phyloP scores from a whole-genome alignment of 2,113 vertebrate species.

The Vireo altiloquus region DNA sequence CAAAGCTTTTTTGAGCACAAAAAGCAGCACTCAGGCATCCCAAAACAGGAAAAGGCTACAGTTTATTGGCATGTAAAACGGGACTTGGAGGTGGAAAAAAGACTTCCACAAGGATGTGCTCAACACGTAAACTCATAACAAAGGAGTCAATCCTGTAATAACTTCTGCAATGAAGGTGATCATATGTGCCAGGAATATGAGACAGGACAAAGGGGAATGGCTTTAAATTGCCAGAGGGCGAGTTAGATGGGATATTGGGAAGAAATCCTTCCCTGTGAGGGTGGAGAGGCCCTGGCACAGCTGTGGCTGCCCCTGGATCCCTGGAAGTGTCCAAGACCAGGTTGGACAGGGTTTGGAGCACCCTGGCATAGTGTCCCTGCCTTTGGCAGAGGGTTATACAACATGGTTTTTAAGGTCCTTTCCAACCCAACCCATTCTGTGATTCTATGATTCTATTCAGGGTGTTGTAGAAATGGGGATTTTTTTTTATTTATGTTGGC shows the following conservation, averaged over 20 bases:
- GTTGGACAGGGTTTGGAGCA: accelerated
- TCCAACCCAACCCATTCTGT: background rate
- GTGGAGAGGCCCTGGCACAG: background rate
- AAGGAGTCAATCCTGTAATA: background rate
- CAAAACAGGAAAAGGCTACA: background rate
- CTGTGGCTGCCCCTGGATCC: background rate
- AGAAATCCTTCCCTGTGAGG: accelerated
- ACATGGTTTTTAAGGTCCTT: background rate
- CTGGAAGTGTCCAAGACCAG: background rate
- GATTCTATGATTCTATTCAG: background rate
- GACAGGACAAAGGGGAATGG: background rate
- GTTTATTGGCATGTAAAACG: background rate
- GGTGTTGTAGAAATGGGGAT: background rate
- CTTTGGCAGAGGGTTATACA: accelerated
- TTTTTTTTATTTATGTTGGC: background rate
- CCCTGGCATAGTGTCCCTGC: accelerated
- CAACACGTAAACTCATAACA: accelerated
- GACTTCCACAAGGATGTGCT: background rate
- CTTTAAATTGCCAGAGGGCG: background rate
- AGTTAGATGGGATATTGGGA: accelerated
- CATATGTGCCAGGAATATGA: too few species aligned
- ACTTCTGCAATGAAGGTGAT: background rate
- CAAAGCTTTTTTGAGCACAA: background rate
- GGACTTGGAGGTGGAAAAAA: background rate
- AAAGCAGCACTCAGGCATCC: background rate